Conservation (phyloP, 2,113 vertebrate species). For the Onychorhynchus coronatus region DNA sequence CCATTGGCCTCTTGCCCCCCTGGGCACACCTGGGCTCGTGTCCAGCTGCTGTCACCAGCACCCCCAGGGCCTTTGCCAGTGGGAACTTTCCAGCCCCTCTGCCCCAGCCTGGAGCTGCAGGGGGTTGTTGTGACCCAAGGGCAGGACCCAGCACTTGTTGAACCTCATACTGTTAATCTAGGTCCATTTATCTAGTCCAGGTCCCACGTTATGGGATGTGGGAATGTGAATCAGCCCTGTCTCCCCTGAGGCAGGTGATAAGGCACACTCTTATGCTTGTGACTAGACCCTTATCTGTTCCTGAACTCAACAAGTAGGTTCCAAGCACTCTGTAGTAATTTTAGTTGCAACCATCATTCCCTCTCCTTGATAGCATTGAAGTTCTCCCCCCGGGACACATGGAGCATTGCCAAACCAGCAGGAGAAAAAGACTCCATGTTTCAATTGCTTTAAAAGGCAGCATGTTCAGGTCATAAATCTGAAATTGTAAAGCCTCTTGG, state of each 20-base stretch:
- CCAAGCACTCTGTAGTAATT: background rate
- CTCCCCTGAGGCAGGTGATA: no score
- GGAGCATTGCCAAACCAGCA: background rate
- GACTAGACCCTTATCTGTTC: background rate
- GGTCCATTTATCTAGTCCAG: background rate
- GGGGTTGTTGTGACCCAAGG: background rate
- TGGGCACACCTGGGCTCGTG: background rate
- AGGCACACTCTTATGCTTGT: fast-evolving
- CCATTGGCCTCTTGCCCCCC: background rate
- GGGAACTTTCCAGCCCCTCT: background rate
- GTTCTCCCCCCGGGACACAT: background rate
- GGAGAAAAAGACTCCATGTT: background rate
- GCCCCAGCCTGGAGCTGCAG: background rate
- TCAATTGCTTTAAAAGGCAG: background rate
- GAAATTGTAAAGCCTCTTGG: background rate
- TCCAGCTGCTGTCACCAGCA: background rate
- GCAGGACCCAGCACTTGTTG: fast-evolving
- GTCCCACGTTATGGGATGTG: fast-evolving
- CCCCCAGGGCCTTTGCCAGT: background rate
- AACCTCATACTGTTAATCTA: background rate
- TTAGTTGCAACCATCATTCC: no score
- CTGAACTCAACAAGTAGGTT: background rate
- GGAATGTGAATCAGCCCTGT: fast-evolving
- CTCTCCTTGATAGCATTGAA: no score
- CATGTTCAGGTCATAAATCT: background rate